Conservation (phyloP, 1,140 invertebrate species). For the Aphelenchoides besseyi region DNA sequence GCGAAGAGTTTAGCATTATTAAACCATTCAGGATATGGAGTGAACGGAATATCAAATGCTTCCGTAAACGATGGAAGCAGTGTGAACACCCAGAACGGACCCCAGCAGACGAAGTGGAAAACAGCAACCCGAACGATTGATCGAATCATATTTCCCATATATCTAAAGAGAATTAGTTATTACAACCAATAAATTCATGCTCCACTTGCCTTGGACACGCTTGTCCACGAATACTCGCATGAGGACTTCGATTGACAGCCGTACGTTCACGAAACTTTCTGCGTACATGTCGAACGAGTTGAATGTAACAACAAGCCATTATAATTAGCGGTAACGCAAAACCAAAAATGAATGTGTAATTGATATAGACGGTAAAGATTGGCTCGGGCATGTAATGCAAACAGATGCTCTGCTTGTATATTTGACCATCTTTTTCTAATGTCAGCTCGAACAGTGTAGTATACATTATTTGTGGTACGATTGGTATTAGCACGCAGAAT, state of each 20-base stretch:
- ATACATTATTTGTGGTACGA: constrained; percentile 27
- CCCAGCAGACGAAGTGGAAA: constrained; percentile 33
- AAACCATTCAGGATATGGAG: constrained; percentile 22
- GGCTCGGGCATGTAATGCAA: not conserved
- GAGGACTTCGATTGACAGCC: constrained; percentile 19
- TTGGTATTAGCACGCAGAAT: constrained; percentile 25
- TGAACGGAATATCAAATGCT: constrained; percentile 5
- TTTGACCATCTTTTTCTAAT: not conserved
- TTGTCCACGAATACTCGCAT: not conserved
- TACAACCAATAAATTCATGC: constrained; percentile 14
- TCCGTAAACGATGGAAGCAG: constrained; percentile 17
- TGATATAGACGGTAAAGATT: not conserved
- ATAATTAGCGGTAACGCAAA: constrained; percentile 24
- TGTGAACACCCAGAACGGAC: constrained; percentile 30
- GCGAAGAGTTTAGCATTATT: constrained; percentile 16
- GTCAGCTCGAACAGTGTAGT: constrained; percentile 8
- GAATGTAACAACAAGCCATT: constrained; percentile 32
- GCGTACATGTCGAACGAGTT: constrained; percentile 29
- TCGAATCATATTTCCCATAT: constrained; percentile 31
- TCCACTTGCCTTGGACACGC: not conserved
- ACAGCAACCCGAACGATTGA: constrained; percentile 30
- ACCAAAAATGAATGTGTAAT: constrained; percentile 27
- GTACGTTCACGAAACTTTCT: constrained; percentile 29
- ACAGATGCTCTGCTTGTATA: constrained; percentile 15
- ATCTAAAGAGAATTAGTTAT: constrained; percentile 20